A percentile compares a stretch with the other conserved stretches of the same genome.
These are phyloP conservation scores for Mastomys coucha DNA, from an alignment of 2,113 vertebrate species.

Conservation along the genomic window DNA sequence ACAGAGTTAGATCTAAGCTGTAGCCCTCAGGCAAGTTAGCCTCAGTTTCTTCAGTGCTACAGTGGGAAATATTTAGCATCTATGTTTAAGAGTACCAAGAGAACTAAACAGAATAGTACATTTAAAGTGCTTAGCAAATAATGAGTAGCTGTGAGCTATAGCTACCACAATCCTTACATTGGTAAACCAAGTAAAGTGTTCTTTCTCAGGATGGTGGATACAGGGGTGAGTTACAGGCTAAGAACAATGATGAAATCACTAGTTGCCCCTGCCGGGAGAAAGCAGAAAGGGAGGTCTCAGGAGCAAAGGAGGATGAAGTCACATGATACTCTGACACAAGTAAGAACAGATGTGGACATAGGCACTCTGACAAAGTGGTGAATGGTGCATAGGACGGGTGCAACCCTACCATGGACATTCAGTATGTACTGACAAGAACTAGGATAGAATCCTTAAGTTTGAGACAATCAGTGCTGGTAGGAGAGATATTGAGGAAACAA, in stretches of 20 bases:
- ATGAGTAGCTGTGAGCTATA: not conserved
- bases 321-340: not conserved
- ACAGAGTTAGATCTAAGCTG: not conserved
- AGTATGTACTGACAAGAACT: not conserved
- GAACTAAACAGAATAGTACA: not conserved
- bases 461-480: not conserved
- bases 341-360: not conserved
- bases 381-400: rapidly evolving
- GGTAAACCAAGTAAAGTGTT: not conserved
- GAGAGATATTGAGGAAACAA: not conserved
- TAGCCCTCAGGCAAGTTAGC: not conserved
- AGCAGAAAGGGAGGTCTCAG: not conserved
- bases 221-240: not conserved
- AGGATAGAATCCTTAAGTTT: not conserved
- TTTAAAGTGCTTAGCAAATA: not conserved
- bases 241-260: not conserved
- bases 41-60: not conserved
- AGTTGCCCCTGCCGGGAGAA: not conserved
- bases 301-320: not conserved
- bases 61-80: not conserved
- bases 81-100: not conserved
- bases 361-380: not conserved
- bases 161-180: not conserved
- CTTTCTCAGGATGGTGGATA: not conserved
- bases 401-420: not conserved